Evolutionary conservation across 2,113 vertebrate species (phyloP).

Genomic region (Colinus virginianus): DNA sequence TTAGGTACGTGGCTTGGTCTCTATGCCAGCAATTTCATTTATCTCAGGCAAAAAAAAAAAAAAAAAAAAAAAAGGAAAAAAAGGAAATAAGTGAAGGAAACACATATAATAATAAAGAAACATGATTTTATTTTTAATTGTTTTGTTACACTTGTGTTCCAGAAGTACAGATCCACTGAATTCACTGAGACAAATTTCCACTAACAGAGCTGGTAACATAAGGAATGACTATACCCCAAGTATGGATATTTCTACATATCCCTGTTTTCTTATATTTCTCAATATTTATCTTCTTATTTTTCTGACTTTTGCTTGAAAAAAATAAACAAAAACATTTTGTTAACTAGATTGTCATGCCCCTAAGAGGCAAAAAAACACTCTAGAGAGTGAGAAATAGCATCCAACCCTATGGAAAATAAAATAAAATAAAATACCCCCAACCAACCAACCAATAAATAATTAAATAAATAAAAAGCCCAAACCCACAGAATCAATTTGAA

Average conservation of each 20-base stretch:
- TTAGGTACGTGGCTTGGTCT: not conserved
- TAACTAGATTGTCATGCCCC: not conserved
- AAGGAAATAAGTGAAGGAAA: not conserved
- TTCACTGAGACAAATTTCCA: not conserved
- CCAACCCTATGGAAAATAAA: not conserved
- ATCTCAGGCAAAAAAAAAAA: not conserved
- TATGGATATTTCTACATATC: constrained; percentile 35
- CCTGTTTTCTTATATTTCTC: constrained; percentile 44
- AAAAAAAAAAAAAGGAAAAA: not conserved
- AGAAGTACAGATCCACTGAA: not conserved
- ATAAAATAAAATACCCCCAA: not conserved
- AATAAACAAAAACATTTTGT: not conserved
- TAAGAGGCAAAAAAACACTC: not conserved
- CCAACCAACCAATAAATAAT: not conserved
- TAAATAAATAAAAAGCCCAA: not conserved
- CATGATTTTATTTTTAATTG: not conserved
- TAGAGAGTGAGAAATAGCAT: not conserved
- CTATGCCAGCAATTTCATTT: not conserved
- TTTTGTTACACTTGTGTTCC: not conserved
- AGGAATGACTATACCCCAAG: not conserved
- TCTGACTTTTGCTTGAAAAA: constrained; percentile 41
- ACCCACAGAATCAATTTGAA: not conserved
- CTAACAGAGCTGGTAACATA: constrained; percentile 1
- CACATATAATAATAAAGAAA: not conserved
- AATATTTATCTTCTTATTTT: constrained; percentile 56